Evolutionary conservation across 2,888 invertebrate species (phyloP), one percentile per base, ranked within the genome.

Genomic region (Eupithecia tripunctaria): DNA sequence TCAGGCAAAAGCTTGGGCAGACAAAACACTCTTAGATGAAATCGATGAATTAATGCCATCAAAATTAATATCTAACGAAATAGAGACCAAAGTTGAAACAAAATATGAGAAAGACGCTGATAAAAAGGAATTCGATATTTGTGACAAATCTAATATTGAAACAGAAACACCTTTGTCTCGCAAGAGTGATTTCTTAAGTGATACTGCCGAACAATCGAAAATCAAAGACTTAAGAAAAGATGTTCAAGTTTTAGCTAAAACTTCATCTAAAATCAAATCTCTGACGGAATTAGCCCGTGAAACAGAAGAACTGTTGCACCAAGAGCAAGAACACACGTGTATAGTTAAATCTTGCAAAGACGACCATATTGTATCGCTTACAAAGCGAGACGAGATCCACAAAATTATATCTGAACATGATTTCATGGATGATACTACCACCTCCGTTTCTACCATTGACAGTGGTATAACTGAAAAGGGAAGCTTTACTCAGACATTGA

Each of bases 391-490:
- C 21, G 4, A 47, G 75, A 14, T 25, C 4, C 12, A 25, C 25
- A 21, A 85, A 83, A 72, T 73, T 38, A 80, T 79, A 36, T 63
- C 81, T 63, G 27, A 69, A 25, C 81, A 82, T 38, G 82, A 79
- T 18, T 56, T 67, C 1, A 27, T 68, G 2, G 83, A 85, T 41
- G 85, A 84, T 6, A 77, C 73, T 81, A 47, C 75, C 21, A 80
- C 80, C 51, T 82, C 84, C 41, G 83, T 86, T 67, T 85, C 84
- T 47, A 84, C 86, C 5, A 72, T 85, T 64, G 88, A 88, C 41
- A 88, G 86, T 74, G 85, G 85, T 38, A 80, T 85, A 25, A 79
- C 80, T 66, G 88, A 89, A 65, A 81, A 78, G 71, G 88, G 87
- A 70, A 87, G 82, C 71, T 72, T 83, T 1, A 81, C 81, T 4